Base-by-base conservation (phyloP, 2,113 vertebrate species). In the Triplophysa dalaica region DNA sequence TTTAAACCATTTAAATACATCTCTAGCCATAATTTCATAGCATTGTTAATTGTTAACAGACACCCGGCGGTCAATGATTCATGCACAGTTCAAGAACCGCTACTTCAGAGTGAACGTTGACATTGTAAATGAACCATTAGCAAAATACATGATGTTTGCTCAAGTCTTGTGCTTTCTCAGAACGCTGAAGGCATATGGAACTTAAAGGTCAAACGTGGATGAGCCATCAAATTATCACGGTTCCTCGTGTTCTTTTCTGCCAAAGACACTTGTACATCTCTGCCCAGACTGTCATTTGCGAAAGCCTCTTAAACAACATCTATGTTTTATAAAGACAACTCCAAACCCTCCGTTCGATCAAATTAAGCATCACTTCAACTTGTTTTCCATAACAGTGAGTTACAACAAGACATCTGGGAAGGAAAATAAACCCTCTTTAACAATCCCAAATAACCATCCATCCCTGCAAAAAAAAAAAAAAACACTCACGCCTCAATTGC, bases 331-430 rank as follows among this genome's bases (percentile, higher is more conserved):
- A 65, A 10, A 50, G 16, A 63, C 2, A 5, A 52, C 24, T 64
- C 64, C 38, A 69, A 45, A 26, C 66, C 58, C 48, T 38, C 45
- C 12, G 50, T 58, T 8, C 70, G 75, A 78, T 78, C 54, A 22
- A 80, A 86, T 85, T 81, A 79, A 77, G 64, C 70, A 77, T 66
- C 70, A 77, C 68, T 50, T 63, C 75, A 79, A 77, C 60, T 79
- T 45, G 58, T 70, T 75, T 61, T 63, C 50, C 62, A 64, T 50
- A 76, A 76, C 61, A 64, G 22, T 76, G 77, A 48, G 24, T 19
- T 80, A 77, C 38, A 85, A 85, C 19, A 68, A 56, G 64, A 63
- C 75, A 78, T 67, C 75, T 69, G 79, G 64, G 79, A 78, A 12
- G 21, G 21, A 77, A 77, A 78, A 78, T 14, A 64, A 64, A 64